Percentiles rank a stretch among this genome's conserved stretches.
These are phyloP conservation scores for Tamandua tetradactyla DNA, from an alignment of 2,797 vertebrate genomes.

Conservation along the genomic window DNA sequence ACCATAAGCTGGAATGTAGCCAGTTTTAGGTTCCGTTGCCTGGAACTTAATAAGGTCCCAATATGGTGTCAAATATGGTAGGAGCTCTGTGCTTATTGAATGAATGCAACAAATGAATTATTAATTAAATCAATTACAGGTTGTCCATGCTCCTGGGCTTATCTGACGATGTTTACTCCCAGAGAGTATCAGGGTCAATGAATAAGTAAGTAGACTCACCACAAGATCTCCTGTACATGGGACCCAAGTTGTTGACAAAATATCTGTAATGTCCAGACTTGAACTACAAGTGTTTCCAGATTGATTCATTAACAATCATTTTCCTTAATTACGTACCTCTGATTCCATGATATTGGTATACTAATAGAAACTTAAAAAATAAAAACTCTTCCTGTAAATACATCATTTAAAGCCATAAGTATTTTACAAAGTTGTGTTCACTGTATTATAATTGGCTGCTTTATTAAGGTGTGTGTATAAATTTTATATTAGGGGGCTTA, in stretches of 20 bases:
- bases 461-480: neutral
- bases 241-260: neutral
- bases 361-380: neutral
- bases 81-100: neutral
- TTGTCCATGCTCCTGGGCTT: neutral
- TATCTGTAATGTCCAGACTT: neutral
- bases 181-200: neutral
- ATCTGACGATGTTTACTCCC: neutral
- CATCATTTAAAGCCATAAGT: neutral
- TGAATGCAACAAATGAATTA: slow-evolving; percentile 27
- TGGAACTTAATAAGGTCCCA: neutral
- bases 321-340: neutral
- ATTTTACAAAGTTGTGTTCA: neutral
- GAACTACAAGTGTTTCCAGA: neutral
- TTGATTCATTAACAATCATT: neutral
- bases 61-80: neutral
- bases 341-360: neutral
- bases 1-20: neutral
- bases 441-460: neutral
- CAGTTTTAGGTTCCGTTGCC: neutral
- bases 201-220: neutral
- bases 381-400: neutral
- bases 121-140: slow-evolving; percentile 33
- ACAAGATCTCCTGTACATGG: rapidly evolving
- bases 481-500: neutral